phyloP scores from a whole-genome alignment of 2,888 invertebrate species.

The Meandrusa payeni region DNA sequence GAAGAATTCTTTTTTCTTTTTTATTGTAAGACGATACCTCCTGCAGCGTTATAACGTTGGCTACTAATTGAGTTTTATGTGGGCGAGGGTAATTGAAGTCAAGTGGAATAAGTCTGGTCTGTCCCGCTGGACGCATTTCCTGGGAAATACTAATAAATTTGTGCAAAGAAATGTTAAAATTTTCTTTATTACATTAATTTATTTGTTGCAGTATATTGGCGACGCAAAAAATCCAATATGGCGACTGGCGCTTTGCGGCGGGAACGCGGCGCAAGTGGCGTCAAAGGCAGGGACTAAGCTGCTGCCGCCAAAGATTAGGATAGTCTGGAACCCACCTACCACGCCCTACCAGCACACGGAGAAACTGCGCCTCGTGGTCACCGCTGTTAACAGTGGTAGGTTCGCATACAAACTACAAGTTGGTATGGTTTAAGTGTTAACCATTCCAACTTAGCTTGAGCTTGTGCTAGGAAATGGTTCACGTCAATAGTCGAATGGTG shows the following conservation, averaged over 20 bases:
- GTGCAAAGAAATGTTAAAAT: too few relatives aligned
- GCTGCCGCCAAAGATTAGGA: slow-evolving; percentile 77
- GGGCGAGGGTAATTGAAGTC: slow-evolving; percentile 43
- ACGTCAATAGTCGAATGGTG: too few relatives aligned
- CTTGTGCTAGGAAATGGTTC: too few relatives aligned
- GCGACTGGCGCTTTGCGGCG: slow-evolving; percentile 79
- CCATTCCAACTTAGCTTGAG: too few relatives aligned
- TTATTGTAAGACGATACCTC: slow-evolving; percentile 16
- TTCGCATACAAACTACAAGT: too few relatives aligned
- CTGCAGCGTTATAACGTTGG: slow-evolving; percentile 21
- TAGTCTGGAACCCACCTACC: slow-evolving; percentile 77
- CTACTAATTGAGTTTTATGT: slow-evolving; percentile 42
- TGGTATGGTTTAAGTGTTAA: too few relatives aligned
- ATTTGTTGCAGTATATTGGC: slow-evolving; percentile 56
- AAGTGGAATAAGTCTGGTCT: slow-evolving; percentile 31
- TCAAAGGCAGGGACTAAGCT: slow-evolving; percentile 67
- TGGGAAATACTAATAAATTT: slow-evolving; percentile 10
- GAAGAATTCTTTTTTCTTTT: slow-evolving; percentile 5
- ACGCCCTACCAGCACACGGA: slow-evolving; percentile 70
- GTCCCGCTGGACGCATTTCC: slow-evolving; percentile 1
- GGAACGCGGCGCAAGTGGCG: slow-evolving; percentile 75
- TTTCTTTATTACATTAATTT: slow-evolving; percentile 2
- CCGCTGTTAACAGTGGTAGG: slow-evolving; percentile 72
- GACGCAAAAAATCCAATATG: slow-evolving; percentile 74
- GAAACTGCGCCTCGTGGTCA: slow-evolving; percentile 68